phyloP scores from a whole-genome alignment of 1,140 invertebrate species.

The Ganaspis sp. region DNA sequence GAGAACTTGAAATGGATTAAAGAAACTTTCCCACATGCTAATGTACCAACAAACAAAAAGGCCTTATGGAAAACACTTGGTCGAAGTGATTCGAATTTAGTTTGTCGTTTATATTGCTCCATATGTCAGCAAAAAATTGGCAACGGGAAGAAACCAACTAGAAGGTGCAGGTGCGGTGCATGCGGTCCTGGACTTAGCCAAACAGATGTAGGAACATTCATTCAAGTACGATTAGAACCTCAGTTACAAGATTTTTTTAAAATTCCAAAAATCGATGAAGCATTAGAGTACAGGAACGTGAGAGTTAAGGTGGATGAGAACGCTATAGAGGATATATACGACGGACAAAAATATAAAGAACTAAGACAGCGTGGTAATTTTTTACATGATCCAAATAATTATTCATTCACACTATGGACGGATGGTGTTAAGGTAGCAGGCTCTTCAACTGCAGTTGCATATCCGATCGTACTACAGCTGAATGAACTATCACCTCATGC shows the following conservation, averaged over 20 bases:
- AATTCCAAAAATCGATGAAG: conserved; percentile 37
- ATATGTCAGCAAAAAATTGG: conserved; percentile 31
- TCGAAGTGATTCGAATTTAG: conserved; percentile 19
- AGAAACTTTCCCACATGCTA: no score
- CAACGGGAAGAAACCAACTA: background rate
- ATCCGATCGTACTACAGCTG: conserved; percentile 37
- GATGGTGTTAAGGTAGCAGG: conserved; percentile 39
- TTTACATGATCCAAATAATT: conserved; percentile 28
- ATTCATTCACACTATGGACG: conserved; percentile 41
- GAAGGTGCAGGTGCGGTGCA: conserved; percentile 33
- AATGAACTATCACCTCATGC: conserved; percentile 47
- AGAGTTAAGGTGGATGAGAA: conserved; percentile 34
- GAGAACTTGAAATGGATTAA: no score
- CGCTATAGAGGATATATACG: conserved; percentile 48
- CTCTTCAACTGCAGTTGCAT: background rate
- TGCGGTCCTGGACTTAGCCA: conserved; percentile 36
- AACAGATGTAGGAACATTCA: conserved; percentile 5
- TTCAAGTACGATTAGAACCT: conserved; percentile 25
- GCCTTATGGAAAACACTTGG: conserved; percentile 35
- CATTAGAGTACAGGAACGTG: conserved; percentile 35
- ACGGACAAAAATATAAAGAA: conserved; percentile 34
- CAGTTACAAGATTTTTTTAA: conserved; percentile 43
- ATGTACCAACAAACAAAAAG: conserved; percentile 31
- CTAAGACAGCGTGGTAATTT: background rate
- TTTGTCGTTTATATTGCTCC: conserved; percentile 32